phyloP scores from a whole-genome alignment of 2,113 vertebrate species.

The Aplodontia rufa region DNA sequence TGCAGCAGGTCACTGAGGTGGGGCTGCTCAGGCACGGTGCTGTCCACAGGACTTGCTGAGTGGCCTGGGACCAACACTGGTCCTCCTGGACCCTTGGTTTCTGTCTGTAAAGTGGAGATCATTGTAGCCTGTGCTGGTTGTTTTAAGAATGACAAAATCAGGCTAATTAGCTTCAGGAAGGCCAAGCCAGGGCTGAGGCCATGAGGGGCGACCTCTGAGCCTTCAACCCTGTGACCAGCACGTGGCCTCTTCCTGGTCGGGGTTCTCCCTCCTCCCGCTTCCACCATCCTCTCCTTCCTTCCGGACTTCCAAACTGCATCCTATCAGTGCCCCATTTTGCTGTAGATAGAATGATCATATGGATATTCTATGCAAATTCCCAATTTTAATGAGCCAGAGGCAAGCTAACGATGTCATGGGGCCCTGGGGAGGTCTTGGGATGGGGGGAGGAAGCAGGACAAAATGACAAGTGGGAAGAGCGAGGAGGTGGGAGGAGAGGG shows the following conservation, averaged over 20 bases:
- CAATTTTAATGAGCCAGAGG: slow-evolving; percentile 70
- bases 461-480: background rate
- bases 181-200: background rate
- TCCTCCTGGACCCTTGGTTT: background rate
- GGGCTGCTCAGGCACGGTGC: background rate
- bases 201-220: background rate
- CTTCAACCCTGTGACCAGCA: no score
- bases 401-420: slow-evolving; percentile 47
- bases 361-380: slow-evolving; percentile 62
- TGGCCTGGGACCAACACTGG: background rate
- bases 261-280: accelerated
- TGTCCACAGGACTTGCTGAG: background rate
- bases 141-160: background rate
- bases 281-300: background rate
- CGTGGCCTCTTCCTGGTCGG: background rate
- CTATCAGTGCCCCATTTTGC: background rate
- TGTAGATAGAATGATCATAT: slow-evolving; percentile 28
- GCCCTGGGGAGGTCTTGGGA: slow-evolving; percentile 31
- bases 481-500: background rate
- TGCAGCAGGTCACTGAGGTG: background rate
- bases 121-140: background rate
- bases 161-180: background rate
- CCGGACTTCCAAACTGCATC: background rate
- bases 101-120: background rate
- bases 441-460: background rate